A percentile compares a stretch with the other conserved stretches of the same genome.
Evolutionary conservation across 2,113 vertebrate species (phyloP).

Genomic region (Ceuthmochares aereus): DNA sequence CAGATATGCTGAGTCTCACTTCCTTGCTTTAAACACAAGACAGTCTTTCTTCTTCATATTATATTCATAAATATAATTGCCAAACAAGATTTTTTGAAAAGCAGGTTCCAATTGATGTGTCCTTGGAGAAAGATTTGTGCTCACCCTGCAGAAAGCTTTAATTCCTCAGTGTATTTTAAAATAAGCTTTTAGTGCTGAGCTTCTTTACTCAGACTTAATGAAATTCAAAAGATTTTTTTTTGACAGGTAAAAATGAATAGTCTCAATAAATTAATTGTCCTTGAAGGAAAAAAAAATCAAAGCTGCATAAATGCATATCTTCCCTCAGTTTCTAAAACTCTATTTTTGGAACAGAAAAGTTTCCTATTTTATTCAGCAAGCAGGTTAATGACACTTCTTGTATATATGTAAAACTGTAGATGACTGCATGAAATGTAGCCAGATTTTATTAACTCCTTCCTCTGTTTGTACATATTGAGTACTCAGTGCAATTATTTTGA

Average conservation of each 20-base stretch:
- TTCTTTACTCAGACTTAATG: constrained; percentile 39
- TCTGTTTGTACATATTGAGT: background rate
- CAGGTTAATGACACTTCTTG: background rate
- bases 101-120: constrained; percentile 28
- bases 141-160: constrained; percentile 50
- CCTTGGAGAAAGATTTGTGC: constrained; percentile 55
- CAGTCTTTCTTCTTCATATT: constrained; percentile 16
- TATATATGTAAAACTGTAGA: background rate
- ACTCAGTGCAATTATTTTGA: background rate
- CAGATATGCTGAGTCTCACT: constrained; percentile 23
- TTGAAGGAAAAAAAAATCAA: background rate
- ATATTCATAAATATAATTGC: constrained; percentile 48
- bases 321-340: background rate
- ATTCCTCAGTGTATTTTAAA: constrained; percentile 53
- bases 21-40: background rate
- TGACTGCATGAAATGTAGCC: background rate
- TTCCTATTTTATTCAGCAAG: background rate
- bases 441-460: constrained; percentile 27
- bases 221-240: constrained; percentile 13
- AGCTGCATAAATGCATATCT: background rate
- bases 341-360: background rate
- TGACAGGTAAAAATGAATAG: constrained; percentile 26
- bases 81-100: constrained; percentile 50
- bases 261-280: constrained; percentile 39
- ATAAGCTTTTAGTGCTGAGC: constrained; percentile 22